phyloP scores from a whole-genome alignment of 2,113 vertebrate species.

The Seriola rivoliana region DNA sequence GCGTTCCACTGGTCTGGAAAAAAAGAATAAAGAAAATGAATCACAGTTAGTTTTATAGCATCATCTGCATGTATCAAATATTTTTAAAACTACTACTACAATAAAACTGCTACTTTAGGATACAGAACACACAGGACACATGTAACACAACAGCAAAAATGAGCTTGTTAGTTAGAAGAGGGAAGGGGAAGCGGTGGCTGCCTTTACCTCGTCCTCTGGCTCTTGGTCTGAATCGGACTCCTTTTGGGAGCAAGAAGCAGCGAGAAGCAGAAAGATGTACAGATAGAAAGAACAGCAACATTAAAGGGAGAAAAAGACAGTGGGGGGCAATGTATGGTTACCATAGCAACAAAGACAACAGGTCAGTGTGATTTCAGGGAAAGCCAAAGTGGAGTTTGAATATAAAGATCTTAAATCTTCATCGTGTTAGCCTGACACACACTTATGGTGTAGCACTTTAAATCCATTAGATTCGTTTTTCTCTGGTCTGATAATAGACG shows the following conservation, averaged over 20 bases:
- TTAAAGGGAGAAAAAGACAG: slow-evolving; percentile 73
- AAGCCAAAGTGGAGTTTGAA: not conserved
- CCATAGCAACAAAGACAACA: slow-evolving; percentile 59
- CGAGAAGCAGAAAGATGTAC: slow-evolving; percentile 75
- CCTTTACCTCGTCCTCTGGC: slow-evolving; percentile 96
- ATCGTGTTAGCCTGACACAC: not conserved
- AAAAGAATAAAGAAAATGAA: slow-evolving; percentile 70
- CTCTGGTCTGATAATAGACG: not conserved
- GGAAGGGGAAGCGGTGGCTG: slow-evolving; percentile 58
- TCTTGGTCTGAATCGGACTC: slow-evolving; percentile 98
- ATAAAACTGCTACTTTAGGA: not conserved
- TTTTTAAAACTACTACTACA: not conserved
- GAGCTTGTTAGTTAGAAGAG: slow-evolving; percentile 45
- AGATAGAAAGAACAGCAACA: slow-evolving; percentile 77
- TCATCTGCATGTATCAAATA: not conserved
- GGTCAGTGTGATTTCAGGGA: slow-evolving; percentile 35
- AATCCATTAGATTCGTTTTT: not conserved
- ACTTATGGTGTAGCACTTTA: not conserved
- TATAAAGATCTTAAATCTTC: not conserved
- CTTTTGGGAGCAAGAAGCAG: slow-evolving; percentile 90
- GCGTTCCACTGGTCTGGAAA: slow-evolving; percentile 90
- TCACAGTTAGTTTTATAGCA: slow-evolving; percentile 32
- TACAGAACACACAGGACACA: slow-evolving; percentile 10
- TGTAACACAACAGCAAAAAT: not conserved
- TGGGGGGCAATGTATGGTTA: slow-evolving; percentile 81